Conservation (phyloP, 1,140 invertebrate genomes). For the Ruditapes philippinarum region DNA sequence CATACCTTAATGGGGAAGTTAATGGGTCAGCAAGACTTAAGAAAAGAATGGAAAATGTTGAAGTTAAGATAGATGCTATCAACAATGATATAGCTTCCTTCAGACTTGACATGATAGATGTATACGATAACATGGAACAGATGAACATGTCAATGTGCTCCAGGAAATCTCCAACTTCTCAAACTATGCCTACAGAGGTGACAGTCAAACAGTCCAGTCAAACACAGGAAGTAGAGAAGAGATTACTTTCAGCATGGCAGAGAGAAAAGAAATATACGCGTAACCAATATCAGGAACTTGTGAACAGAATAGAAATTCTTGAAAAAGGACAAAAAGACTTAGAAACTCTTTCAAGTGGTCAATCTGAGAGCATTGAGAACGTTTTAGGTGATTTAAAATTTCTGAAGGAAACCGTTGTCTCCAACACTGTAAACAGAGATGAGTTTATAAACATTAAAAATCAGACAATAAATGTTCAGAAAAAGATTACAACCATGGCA, state of each 20-base stretch:
- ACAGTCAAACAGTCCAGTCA: background rate
- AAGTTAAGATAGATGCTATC: background rate
- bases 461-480: background rate
- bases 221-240: background rate
- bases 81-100: background rate
- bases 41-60: background rate
- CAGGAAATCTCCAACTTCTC: background rate
- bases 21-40: too few species aligned
- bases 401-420: background rate
- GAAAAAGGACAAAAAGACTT: background rate
- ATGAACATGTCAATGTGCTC: background rate
- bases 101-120: background rate
- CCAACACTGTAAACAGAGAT: background rate
- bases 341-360: background rate
- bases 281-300: background rate
- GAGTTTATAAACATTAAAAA: background rate
- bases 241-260: background rate
- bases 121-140: background rate
- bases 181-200: background rate
- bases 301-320: background rate
- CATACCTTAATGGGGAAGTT: too few species aligned
- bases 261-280: background rate
- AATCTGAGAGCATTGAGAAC: background rate
- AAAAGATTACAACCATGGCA: background rate
- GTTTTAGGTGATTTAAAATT: background rate